Evolutionary conservation across 2,888 invertebrate species (phyloP).

Genomic region (Coleophora deauratella): DNA sequence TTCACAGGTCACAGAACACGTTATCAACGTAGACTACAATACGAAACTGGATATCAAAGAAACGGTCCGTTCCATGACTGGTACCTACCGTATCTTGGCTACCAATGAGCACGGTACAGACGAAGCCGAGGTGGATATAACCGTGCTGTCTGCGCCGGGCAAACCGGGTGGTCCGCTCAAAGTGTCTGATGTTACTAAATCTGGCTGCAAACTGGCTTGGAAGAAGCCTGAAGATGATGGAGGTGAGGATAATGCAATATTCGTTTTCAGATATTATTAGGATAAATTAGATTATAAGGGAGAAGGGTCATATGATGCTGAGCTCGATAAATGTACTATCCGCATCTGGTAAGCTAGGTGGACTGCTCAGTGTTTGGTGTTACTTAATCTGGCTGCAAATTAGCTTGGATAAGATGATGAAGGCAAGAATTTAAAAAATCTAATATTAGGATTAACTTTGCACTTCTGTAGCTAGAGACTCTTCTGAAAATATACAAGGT

Average conservation of each 20-base stretch:
- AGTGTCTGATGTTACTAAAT: constrained; percentile 90
- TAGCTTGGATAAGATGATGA: no score
- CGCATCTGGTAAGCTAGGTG: no score
- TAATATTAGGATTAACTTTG: no score
- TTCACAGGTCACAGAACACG: constrained; percentile 77
- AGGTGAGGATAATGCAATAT: constrained; percentile 73
- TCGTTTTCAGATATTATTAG: not conserved
- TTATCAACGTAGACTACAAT: constrained; percentile 91
- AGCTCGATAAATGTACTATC: not conserved
- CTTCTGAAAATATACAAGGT: no score
- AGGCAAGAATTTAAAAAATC: no score
- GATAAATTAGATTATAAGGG: not conserved
- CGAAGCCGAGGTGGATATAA: constrained; percentile 94
- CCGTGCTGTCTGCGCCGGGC: constrained; percentile 86
- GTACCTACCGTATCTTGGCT: constrained; percentile 91
- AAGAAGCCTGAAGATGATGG: constrained; percentile 96
- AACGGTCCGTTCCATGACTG: constrained; percentile 87
- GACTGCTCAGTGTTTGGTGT: no score
- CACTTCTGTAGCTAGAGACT: no score
- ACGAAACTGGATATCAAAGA: constrained; percentile 89
- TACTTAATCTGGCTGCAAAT: no score
- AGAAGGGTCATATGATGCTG: not conserved
- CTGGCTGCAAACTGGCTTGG: constrained; percentile 93
- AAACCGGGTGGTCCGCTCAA: constrained; percentile 93
- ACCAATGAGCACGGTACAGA: constrained; percentile 94